phyloP scores from a whole-genome alignment of 2,113 vertebrate species.

The Rafetus swinhoei region DNA sequence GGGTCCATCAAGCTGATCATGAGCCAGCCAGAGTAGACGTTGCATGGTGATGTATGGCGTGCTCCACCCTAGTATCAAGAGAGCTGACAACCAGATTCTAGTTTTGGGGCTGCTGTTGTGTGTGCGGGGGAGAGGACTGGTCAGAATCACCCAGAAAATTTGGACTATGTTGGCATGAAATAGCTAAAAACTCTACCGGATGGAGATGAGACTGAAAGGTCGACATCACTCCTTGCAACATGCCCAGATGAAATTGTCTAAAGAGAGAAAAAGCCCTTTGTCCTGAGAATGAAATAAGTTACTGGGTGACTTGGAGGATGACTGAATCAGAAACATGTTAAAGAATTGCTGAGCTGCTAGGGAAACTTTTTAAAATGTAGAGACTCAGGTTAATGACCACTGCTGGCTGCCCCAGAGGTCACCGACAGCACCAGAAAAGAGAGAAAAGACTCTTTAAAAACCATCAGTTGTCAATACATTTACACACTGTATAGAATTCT shows the following conservation, averaged over 20 bases:
- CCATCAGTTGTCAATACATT: neutral
- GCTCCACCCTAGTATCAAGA: rapidly evolving
- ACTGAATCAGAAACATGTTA: neutral
- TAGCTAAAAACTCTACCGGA: neutral
- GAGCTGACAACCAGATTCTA: rapidly evolving
- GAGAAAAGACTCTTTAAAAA: neutral
- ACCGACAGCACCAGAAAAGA: neutral
- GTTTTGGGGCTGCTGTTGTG: neutral
- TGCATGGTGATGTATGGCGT: rapidly evolving
- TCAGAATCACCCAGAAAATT: neutral
- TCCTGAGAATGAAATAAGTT: neutral
- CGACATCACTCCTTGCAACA: neutral
- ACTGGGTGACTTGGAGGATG: neutral
- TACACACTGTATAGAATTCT: neutral
- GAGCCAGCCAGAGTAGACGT: neutral
- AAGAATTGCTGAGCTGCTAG: neutral
- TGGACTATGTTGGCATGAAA: rapidly evolving
- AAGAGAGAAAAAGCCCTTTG: neutral
- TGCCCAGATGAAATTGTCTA: neutral
- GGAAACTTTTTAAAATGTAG: neutral
- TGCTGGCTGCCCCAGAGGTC: neutral
- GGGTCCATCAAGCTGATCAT: too few species aligned
- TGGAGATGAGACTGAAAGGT: neutral
- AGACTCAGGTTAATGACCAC: too few species aligned
- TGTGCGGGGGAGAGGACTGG: rapidly evolving